Evolutionary conservation across 2,888 invertebrate genomes (phyloP), one percentile per base, ranked within the genome.

Genomic region (Tenthredo notha): DNA sequence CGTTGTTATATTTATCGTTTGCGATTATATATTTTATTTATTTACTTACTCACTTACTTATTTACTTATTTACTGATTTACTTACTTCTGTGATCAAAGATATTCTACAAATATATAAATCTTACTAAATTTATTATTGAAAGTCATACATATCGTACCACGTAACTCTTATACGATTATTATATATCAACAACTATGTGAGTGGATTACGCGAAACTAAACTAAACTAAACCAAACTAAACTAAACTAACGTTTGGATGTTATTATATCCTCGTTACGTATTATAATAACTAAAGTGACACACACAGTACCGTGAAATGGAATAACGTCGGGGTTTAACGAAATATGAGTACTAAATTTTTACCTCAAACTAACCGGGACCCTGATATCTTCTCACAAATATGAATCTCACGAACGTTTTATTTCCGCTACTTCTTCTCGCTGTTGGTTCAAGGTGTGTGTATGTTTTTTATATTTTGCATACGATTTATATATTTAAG

Each of bases 311-410:
- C 29, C 29, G 54, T 33, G 33, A 50, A 77, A 77, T 77, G 77
- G 47, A 77, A 77, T 33, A 54, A 25, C 78, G 37, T 9, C 21
- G 67, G 80, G 65, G 58, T 80, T 61, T n/a, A 21, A 29, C 87
- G 88, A 92, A 93, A 93, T 92, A 93, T 93, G 93, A 92, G 92
- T 93, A 92, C 89, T 92, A 91, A 89, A 83, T 83, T 70, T 47
- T 50, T 47, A n/a, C 43, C n/a, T 43, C 10, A 74, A 25, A 54
- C 21, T 21, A 80, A 58, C 67, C 33, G 18, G 29, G 67, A 7
- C 67, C 67, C 47, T 40, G 67, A 83, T 47, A 83, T 83, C 25
- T 67, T 83, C 40, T 67, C 29, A 67, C 88, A 88, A 92, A 90
- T 91, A 93, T 92, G 92, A 90, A 89, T 91, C 88, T 92, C 88